phyloP scores from a whole-genome alignment of 2,888 invertebrate genomes.

The Harpalus rufipes region DNA sequence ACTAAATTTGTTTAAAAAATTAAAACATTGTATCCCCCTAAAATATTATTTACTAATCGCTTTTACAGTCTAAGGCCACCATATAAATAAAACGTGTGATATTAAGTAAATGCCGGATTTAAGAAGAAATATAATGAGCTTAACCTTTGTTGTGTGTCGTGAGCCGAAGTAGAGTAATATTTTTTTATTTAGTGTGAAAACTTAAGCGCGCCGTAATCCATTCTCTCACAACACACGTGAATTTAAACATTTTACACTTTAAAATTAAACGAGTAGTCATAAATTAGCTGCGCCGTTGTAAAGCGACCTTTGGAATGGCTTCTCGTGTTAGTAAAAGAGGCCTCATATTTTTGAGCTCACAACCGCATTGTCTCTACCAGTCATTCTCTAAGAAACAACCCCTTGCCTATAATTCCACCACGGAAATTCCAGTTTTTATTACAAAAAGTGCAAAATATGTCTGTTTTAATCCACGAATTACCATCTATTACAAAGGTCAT shows the following conservation, averaged over 20 bases:
- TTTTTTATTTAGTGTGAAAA: slow-evolving; percentile 51
- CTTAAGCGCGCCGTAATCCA: slow-evolving; percentile 28
- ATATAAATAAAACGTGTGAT: not conserved
- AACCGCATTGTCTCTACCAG: slow-evolving; percentile 41
- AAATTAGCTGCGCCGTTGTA: slow-evolving; percentile 51
- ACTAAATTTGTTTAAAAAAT: too few species aligned
- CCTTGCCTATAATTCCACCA: slow-evolving; percentile 4
- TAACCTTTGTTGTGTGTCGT: slow-evolving; percentile 17
- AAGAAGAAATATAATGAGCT: not conserved
- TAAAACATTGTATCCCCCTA: too few species aligned
- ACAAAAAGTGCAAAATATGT: not conserved
- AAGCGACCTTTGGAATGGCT: slow-evolving; percentile 44
- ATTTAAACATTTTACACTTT: slow-evolving; percentile 53
- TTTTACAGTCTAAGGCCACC: not conserved
- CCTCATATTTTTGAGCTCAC: slow-evolving; percentile 52
- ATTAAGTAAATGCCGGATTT: not conserved
- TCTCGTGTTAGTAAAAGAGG: slow-evolving; percentile 53
- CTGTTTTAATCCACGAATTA: too few species aligned
- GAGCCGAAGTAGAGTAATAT: slow-evolving; percentile 19
- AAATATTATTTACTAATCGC: not conserved
- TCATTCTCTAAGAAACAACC: slow-evolving; percentile 21
- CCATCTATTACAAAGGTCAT: too few species aligned
- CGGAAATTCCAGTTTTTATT: not conserved
- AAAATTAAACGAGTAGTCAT: slow-evolving; percentile 59
- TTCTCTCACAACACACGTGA: slow-evolving; percentile 42